phyloP scores from a whole-genome alignment of 2,113 vertebrate species.

The Bettongia penicillata region DNA sequence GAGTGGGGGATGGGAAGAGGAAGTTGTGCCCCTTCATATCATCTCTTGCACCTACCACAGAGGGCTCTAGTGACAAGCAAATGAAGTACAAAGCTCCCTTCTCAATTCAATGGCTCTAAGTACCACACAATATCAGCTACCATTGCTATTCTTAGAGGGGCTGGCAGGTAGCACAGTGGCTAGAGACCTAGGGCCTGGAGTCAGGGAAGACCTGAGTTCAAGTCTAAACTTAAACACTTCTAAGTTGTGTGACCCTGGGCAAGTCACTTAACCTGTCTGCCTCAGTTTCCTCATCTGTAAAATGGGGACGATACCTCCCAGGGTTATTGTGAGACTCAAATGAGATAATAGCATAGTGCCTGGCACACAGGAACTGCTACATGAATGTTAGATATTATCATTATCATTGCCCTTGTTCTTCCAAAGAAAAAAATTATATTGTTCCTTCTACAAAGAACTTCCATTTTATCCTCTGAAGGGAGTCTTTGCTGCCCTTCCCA shows the following conservation, averaged over 20 bases:
- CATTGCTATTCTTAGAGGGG: neutral
- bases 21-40: too few species aligned
- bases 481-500: neutral
- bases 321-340: neutral
- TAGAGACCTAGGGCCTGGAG: neutral
- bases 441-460: neutral
- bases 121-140: neutral
- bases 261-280: neutral
- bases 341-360: neutral
- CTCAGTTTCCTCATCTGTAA: neutral
- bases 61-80: too few species aligned
- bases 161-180: neutral
- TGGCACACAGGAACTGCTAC: neutral
- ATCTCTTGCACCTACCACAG: too few species aligned
- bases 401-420: neutral
- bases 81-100: neutral
- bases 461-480: neutral
- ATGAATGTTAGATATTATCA: neutral
- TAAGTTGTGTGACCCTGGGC: neutral
- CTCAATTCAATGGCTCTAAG: too few species aligned
- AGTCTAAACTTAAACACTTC: neutral
- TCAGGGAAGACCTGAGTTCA: neutral
- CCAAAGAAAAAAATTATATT: neutral
- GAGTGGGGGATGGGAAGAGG: neutral
- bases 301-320: neutral